Percentiles rank a stretch among this genome's conserved stretches.
These are phyloP conservation scores for Plestiodon gilberti DNA, from an alignment of 2,113 vertebrate genomes.

Conservation along the genomic window DNA sequence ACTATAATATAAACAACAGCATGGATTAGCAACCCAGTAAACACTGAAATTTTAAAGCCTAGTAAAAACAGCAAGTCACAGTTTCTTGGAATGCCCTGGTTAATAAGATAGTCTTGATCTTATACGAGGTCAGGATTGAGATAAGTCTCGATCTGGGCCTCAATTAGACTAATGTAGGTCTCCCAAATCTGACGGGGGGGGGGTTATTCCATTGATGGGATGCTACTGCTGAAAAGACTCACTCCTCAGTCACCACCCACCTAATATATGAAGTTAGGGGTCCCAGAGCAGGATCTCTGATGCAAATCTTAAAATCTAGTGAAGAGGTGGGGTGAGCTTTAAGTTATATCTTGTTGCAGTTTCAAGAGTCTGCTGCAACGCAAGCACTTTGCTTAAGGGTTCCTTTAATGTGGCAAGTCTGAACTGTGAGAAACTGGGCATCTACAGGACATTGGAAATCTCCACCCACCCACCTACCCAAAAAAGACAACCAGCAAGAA, in stretches of 20 bases:
- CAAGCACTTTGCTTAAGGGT: background rate
- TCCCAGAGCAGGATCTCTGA: background rate
- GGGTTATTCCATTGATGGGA: background rate
- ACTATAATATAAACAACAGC: background rate
- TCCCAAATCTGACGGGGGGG: background rate
- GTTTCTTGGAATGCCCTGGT: background rate
- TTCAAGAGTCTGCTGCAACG: background rate
- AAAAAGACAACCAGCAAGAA: background rate
- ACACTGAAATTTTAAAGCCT: background rate
- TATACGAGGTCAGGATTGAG: no score
- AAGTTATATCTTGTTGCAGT: background rate
- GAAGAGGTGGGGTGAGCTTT: background rate
- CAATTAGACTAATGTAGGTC: background rate
- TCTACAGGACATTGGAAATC: background rate
- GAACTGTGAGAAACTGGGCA: background rate
- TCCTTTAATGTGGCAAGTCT: background rate
- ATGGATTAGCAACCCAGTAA: background rate
- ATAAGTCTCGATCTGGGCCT: no score
- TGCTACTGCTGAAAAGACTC: background rate
- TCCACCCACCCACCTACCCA: no score
- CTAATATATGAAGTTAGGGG: background rate
- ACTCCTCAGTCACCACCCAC: background rate
- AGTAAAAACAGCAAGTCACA: background rate
- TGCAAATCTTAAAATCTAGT: background rate
- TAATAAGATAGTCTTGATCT: background rate